phyloP scores from a whole-genome alignment of 2,888 invertebrate genomes.

The Salpingus planirostris region DNA sequence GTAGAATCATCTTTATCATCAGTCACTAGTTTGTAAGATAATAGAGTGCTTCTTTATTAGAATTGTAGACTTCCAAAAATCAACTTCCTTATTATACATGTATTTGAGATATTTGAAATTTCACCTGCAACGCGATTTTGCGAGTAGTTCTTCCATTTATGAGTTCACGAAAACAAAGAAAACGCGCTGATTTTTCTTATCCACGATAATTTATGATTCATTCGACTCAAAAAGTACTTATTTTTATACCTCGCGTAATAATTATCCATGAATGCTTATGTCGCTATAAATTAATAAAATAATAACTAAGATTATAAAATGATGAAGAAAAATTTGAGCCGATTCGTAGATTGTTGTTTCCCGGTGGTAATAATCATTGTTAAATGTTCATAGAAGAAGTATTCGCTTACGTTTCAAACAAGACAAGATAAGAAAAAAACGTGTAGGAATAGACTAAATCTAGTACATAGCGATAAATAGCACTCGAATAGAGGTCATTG shows the following conservation, averaged over 20 bases:
- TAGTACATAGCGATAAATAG: conserved; percentile 24
- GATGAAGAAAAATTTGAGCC: too few relatives aligned
- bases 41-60: conserved; percentile 26
- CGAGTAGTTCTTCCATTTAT: conserved; percentile 28
- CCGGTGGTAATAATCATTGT: conserved; percentile 16
- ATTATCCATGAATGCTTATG: too few relatives aligned
- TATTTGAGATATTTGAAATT: too few relatives aligned
- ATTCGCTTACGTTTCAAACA: conserved; percentile 16
- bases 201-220: too few relatives aligned
- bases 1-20: conserved; percentile 16
- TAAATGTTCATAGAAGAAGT: conserved; percentile 15
- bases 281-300: conserved; percentile 27
- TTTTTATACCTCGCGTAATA: conserved; percentile 26
- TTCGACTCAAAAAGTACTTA: conserved; percentile 21
- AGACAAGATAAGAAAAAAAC: conserved; percentile 18
- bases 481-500: conserved; percentile 36
- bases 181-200: conserved; percentile 8
- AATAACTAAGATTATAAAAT: too few relatives aligned
- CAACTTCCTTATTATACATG: conserved; percentile 24
- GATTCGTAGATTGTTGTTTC: conserved; percentile 21
- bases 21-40: conserved; percentile 27
- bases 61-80: conserved; percentile 26
- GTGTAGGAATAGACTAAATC: too few relatives aligned
- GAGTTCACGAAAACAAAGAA: conserved; percentile 11
- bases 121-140: conserved; percentile 3